phyloP scores from a whole-genome alignment of 1,140 invertebrate genomes.

The Drosophila nigrodunni region DNA sequence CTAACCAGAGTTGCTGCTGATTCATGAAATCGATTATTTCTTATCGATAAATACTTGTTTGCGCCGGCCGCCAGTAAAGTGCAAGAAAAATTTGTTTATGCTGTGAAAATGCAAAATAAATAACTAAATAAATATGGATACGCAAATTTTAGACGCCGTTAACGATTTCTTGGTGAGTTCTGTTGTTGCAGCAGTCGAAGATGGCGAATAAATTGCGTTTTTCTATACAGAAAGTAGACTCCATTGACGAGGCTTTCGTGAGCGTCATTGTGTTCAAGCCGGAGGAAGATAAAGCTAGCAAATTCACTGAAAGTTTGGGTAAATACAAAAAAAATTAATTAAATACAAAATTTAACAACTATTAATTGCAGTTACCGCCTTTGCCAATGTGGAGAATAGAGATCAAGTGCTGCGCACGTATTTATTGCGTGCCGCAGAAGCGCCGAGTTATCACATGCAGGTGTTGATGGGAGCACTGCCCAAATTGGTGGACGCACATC shows the following conservation, averaged over 20 bases:
- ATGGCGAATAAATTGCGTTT: not conserved
- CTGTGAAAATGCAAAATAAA: conserved; percentile 47
- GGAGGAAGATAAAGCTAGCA: conserved; percentile 88
- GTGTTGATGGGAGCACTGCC: conserved; percentile 90
- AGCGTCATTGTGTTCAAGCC: conserved; percentile 91
- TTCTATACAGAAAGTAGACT: conserved; percentile 89
- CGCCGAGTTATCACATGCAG: conserved; percentile 90
- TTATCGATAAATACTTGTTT: conserved; percentile 11
- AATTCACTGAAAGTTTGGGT: conserved; percentile 87
- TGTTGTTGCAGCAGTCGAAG: not conserved
- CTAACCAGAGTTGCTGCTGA: too few relatives aligned
- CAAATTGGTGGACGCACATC: conserved; percentile 88
- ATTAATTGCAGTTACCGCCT: conserved; percentile 83
- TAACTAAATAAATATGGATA: conserved; percentile 60
- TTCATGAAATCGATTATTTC: not conserved
- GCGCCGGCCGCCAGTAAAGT: conserved; percentile 25
- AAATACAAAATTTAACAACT: not conserved
- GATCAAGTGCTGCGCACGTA: conserved; percentile 90
- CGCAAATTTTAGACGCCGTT: conserved; percentile 72
- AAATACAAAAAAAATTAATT: not conserved
- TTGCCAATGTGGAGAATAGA: conserved; percentile 88
- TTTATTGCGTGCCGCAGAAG: conserved; percentile 88
- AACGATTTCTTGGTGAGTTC: conserved; percentile 75
- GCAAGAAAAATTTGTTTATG: conserved; percentile 55
- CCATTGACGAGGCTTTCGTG: conserved; percentile 94